Percentiles rank a stretch among this genome's conserved stretches.
Conservation (phyloP, 2,113 vertebrate genomes). For the Ammodytes marinus region DNA sequence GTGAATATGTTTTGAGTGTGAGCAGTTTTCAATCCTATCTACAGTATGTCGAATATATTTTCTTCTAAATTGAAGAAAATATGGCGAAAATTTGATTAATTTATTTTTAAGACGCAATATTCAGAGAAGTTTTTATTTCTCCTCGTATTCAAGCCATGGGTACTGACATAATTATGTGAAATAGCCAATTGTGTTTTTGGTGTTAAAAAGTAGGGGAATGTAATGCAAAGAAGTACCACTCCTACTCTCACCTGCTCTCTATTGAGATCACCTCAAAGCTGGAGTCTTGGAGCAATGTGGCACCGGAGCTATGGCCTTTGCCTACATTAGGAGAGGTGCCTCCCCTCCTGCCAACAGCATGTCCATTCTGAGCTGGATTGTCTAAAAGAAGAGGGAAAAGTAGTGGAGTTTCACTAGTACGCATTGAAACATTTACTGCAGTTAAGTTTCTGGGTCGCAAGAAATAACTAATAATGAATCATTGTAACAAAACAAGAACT, state of each 20-base stretch:
- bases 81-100: background rate
- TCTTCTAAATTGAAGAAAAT: background rate
- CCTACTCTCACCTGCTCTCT: slow-evolving; percentile 73
- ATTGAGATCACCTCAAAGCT: slow-evolving; percentile 83
- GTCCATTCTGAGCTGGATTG: slow-evolving; percentile 55
- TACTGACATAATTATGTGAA: background rate
- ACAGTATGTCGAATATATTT: background rate
- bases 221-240: background rate
- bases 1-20: background rate
- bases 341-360: background rate
- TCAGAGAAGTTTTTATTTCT: background rate
- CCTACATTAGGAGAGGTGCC: background rate
- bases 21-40: background rate
- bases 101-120: background rate
- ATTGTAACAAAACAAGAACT: slow-evolving; percentile 3
- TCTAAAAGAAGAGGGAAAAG: slow-evolving; percentile 48
- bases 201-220: background rate
- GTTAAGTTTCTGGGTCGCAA: background rate
- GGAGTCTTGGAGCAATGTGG: slow-evolving; percentile 66
- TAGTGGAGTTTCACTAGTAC: background rate
- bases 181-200: background rate
- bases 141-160: background rate
- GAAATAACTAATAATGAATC: background rate
- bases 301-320: slow-evolving; percentile 34
- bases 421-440: background rate